Conservation (phyloP, 2,113 vertebrate genomes). For the Hylia prasina region DNA sequence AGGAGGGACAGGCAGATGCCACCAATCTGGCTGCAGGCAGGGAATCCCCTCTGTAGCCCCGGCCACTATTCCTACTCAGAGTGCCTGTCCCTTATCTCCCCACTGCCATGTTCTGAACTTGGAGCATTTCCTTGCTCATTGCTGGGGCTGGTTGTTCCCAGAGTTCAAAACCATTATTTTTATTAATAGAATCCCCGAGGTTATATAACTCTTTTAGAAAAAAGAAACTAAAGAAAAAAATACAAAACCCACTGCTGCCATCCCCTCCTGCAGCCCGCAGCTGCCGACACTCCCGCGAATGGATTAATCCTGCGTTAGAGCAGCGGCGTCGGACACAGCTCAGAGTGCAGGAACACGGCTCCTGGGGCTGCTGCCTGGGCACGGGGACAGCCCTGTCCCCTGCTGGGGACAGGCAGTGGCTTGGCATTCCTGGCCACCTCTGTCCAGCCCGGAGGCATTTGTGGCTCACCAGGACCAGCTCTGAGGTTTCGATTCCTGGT, state of each 20-base stretch:
- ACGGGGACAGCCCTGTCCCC: not conserved
- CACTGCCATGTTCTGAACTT: not conserved
- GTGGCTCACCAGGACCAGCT: not conserved
- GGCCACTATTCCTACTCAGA: not conserved
- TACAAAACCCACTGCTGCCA: not conserved
- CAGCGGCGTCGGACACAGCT: not conserved
- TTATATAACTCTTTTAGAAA: slow-evolving; percentile 37
- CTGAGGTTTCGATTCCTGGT: not conserved
- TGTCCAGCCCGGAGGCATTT: not conserved
- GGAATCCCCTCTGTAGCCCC: not conserved
- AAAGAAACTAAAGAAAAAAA: not conserved
- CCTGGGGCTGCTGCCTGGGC: not conserved
- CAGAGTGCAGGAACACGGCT: not conserved
- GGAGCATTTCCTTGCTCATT: not conserved
- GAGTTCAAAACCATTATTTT: slow-evolving; percentile 54
- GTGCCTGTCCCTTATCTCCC: not conserved
- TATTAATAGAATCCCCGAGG: slow-evolving; percentile 67
- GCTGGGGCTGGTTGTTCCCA: slow-evolving; percentile 2
- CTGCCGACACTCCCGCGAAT: not conserved
- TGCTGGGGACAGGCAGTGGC: not conserved
- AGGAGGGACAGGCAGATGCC: not conserved
- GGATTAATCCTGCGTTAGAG: not conserved
- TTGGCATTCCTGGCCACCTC: not conserved
- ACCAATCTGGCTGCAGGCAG: not conserved
- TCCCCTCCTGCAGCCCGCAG: not conserved